A percentile compares a stretch with the other conserved stretches of the same genome.
These are phyloP conservation scores for Heliopora coerulea DNA, from an alignment of 92 coral and sea anemone genomes.

Conservation along the genomic window DNA sequence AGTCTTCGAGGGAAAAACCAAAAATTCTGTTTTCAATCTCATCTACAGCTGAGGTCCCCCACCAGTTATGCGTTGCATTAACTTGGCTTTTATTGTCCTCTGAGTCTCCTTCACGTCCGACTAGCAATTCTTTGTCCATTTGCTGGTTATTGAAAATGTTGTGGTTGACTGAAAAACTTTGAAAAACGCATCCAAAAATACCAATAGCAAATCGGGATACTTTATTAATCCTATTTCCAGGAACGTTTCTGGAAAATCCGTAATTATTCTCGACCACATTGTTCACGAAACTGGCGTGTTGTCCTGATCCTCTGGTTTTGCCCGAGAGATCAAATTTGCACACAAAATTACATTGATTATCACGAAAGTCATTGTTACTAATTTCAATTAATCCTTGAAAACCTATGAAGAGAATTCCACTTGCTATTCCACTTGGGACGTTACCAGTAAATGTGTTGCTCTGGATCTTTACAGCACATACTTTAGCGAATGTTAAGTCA, in stretches of 20 bases:
- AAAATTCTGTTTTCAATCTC: constrained; percentile 43
- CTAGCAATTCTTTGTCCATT: constrained; percentile 49
- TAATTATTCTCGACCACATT: constrained; percentile 51
- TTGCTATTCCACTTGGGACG: not conserved
- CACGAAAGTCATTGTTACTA: not conserved
- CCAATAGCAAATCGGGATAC: not conserved
- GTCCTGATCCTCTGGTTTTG: too few relatives aligned
- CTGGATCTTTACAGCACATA: not conserved
- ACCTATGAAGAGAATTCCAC: not conserved
- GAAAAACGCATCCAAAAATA: constrained; percentile 43
- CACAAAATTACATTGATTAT: not conserved
- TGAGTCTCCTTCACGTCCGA: constrained; percentile 27
- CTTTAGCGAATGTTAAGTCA: too few relatives aligned
- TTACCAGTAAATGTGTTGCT: not conserved
- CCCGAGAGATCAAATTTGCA: not conserved
- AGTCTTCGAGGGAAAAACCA: constrained; percentile 56
- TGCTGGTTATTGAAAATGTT: constrained; percentile 53
- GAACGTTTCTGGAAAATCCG: not conserved
- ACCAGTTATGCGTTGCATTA: constrained; percentile 58
- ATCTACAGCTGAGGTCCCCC: constrained; percentile 48
- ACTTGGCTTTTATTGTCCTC: not conserved
- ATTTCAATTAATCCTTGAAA: not conserved
- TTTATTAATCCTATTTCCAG: not conserved
- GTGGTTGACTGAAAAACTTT: constrained; percentile 22
- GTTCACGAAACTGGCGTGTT: constrained; percentile 10